Evolutionary conservation across 30 jellyfish, hydroid and myxozoan genomes (phyloP).

Genomic region (Aurelia sp.): DNA sequence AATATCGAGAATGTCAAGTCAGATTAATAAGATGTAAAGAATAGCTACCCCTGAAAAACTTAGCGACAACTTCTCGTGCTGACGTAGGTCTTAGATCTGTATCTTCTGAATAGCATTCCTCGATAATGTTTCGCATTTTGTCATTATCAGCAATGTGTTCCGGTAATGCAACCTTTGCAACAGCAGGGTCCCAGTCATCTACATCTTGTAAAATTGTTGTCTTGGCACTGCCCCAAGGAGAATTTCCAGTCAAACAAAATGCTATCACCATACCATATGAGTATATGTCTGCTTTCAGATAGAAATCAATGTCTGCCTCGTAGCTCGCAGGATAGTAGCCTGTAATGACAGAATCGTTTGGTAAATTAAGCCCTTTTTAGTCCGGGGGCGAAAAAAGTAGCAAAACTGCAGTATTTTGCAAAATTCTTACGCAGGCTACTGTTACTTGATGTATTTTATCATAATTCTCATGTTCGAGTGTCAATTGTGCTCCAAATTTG

Average conservation of each 20-base stretch:
- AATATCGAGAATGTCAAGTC: too few relatives aligned
- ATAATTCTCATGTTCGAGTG: too few relatives aligned
- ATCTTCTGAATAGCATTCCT: constrained; percentile 59
- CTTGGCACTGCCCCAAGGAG: constrained; percentile 68
- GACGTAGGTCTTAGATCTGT: constrained; percentile 45
- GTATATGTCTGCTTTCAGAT: constrained; percentile 74
- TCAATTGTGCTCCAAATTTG: too few relatives aligned
- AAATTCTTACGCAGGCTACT: too few relatives aligned
- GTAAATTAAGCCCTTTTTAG: too few relatives aligned
- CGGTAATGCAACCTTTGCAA: constrained; percentile 70
- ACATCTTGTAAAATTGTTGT: constrained; percentile 58
- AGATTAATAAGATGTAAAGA: too few relatives aligned
- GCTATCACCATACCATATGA: constrained; percentile 86
- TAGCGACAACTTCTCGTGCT: constrained; percentile 63
- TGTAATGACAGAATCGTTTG: neutral
- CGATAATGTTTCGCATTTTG: constrained; percentile 53
- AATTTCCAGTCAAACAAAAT: constrained; percentile 76
- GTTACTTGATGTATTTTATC: too few relatives aligned
- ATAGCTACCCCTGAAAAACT: constrained; percentile 60
- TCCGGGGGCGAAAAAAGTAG: too few relatives aligned
- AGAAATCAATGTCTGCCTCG: constrained; percentile 68
- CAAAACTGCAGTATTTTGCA: too few relatives aligned
- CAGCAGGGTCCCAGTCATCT: constrained; percentile 49
- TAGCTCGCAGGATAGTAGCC: constrained; percentile 72
- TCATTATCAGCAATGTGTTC: constrained; percentile 40